Conservation (phyloP, 2,113 vertebrate genomes). For the Coptodon rendalli region DNA sequence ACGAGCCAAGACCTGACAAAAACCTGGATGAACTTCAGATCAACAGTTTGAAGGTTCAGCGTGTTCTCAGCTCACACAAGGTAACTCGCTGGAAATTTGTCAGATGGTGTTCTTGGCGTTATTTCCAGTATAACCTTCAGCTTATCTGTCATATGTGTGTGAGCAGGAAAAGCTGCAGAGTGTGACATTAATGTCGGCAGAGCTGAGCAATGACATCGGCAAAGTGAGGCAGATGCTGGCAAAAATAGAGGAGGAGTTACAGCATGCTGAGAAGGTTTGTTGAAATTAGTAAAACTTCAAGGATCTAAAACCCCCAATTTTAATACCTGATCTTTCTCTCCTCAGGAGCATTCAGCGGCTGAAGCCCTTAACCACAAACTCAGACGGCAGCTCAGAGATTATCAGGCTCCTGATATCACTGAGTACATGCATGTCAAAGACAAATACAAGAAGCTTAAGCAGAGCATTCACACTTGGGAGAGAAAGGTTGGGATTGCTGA, state of each 20-base stretch:
- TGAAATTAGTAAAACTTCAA: not conserved
- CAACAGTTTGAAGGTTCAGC: slow-evolving; percentile 12
- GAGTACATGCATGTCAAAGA: slow-evolving; percentile 42
- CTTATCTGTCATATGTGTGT: not conserved
- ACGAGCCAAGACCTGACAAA: not conserved
- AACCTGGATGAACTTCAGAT: slow-evolving; percentile 7
- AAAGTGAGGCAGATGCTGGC: slow-evolving; percentile 15
- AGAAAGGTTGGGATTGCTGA: slow-evolving; percentile 46
- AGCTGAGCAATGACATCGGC: slow-evolving; percentile 30
- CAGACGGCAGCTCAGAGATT: slow-evolving; percentile 11
- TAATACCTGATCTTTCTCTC: not conserved
- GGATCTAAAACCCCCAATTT: rapidly evolving
- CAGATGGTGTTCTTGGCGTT: not conserved
- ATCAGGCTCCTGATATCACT: slow-evolving; percentile 7
- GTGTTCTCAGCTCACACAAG: slow-evolving; percentile 27
- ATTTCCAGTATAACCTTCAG: not conserved
- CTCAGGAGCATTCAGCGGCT: slow-evolving; percentile 31
- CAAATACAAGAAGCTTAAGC: slow-evolving; percentile 39
- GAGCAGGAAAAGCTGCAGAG: slow-evolving; percentile 38
- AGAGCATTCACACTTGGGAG: slow-evolving; percentile 30
- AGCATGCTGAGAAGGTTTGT: slow-evolving; percentile 15
- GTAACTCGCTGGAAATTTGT: not conserved
- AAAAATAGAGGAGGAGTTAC: slow-evolving; percentile 1
- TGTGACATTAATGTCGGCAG: not conserved
- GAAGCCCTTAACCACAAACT: slow-evolving; percentile 22